Evolutionary conservation across 2,797 vertebrate genomes (phyloP).

Genomic region (Natrix natrix): DNA sequence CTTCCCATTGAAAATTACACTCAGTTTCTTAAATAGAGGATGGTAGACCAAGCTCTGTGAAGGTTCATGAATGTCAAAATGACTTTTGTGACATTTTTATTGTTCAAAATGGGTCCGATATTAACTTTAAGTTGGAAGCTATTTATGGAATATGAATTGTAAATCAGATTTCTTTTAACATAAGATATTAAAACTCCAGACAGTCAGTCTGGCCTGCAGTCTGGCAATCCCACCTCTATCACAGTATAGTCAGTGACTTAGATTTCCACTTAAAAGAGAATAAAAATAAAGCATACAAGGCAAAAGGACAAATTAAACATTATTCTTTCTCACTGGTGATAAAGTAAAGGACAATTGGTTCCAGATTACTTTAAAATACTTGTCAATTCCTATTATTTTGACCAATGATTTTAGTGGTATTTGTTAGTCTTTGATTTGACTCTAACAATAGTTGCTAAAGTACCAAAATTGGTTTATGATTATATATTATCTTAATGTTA

Average conservation of each 20-base stretch:
- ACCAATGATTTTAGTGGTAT: background rate
- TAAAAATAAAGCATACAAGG: background rate
- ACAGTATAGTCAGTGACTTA: background rate
- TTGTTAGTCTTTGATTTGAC: background rate
- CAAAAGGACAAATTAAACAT: background rate
- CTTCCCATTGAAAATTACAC: background rate
- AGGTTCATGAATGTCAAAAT: background rate
- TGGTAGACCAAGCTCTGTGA: background rate
- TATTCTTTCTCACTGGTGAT: background rate
- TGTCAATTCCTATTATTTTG: background rate
- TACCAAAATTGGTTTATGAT: background rate
- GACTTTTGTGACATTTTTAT: background rate
- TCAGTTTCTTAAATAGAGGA: background rate
- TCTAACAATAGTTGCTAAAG: background rate
- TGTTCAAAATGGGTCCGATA: background rate
- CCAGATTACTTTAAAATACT: background rate
- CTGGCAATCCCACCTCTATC: background rate
- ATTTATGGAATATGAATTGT: background rate
- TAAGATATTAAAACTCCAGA: background rate
- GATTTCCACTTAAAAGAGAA: background rate
- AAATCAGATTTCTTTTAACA: background rate
- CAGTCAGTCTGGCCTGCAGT: background rate
- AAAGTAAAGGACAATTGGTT: background rate
- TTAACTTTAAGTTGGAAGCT: background rate
- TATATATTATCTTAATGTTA: background rate